Evolutionary conservation across 2,113 vertebrate genomes (phyloP).

Genomic region (Bagarius yarrelli): DNA sequence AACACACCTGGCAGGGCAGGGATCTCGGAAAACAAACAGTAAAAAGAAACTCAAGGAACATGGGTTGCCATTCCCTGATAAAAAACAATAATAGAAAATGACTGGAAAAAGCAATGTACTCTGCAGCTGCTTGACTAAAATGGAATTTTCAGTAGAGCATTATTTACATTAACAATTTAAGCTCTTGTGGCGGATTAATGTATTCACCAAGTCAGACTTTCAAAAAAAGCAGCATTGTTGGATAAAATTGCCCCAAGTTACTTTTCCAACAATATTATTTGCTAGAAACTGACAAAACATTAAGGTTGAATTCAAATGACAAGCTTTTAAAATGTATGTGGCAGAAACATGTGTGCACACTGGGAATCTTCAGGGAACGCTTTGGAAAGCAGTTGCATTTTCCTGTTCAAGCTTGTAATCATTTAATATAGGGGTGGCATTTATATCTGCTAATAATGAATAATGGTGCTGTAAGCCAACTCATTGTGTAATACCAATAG

Average conservation of each 20-base stretch:
- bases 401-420: slow-evolving; percentile 10
- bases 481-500: slow-evolving; percentile 42
- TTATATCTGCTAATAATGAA: slow-evolving; percentile 37
- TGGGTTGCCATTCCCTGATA: too few species aligned
- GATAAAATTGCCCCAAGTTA: neutral
- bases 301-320: neutral
- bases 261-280: neutral
- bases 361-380: slow-evolving; percentile 17
- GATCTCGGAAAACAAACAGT: too few species aligned
- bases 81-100: neutral
- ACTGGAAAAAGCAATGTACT: neutral
- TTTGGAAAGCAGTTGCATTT: slow-evolving; percentile 30
- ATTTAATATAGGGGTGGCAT: slow-evolving; percentile 19
- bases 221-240: neutral
- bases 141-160: neutral
- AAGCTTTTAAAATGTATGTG: neutral
- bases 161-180: neutral
- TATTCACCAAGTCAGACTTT: neutral
- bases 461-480: slow-evolving; percentile 39
- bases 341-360: neutral
- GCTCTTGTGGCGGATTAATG: neutral
- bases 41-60: too few species aligned
- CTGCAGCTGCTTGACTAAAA: neutral
- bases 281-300: neutral
- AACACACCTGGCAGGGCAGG: too few species aligned